phyloP scores from a whole-genome alignment of 2,888 invertebrate genomes.

The Catocala sponsa region DNA sequence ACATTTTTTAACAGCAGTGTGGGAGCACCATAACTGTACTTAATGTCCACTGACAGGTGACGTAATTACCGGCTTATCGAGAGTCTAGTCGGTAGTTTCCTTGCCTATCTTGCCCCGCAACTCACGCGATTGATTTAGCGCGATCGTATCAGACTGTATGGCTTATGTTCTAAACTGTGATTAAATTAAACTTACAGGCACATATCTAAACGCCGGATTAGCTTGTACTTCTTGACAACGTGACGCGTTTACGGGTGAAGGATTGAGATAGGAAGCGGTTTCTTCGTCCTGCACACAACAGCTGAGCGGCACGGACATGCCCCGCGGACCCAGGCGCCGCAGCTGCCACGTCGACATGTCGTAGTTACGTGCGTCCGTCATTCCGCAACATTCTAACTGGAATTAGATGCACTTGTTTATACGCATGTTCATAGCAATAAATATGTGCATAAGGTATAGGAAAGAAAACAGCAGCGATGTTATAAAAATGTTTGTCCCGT shows the following conservation, averaged over 20 bases:
- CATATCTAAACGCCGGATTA: constrained; percentile 88
- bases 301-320: constrained; percentile 90
- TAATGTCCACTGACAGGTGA: too few species aligned
- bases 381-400: constrained; percentile 94
- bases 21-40: too few species aligned
- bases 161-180: too few species aligned
- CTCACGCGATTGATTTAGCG: not conserved
- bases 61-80: too few species aligned
- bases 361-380: constrained; percentile 93
- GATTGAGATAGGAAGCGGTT: constrained; percentile 91
- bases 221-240: constrained; percentile 91
- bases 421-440: too few species aligned
- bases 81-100: too few species aligned
- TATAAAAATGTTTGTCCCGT: too few species aligned
- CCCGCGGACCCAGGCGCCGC: constrained; percentile 91
- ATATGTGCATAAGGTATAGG: too few species aligned
- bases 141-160: not conserved
- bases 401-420: constrained; percentile 30
- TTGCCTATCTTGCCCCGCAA: too few species aligned
- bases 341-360: constrained; percentile 94
- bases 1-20: too few species aligned
- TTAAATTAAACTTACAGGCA: constrained; percentile 74
- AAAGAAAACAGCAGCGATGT: too few species aligned
- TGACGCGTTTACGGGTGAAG: constrained; percentile 91
- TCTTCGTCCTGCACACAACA: constrained; percentile 91